Evolutionary conservation across 1,140 invertebrate genomes (phyloP).

Genomic region (Drosophila saltans): DNA sequence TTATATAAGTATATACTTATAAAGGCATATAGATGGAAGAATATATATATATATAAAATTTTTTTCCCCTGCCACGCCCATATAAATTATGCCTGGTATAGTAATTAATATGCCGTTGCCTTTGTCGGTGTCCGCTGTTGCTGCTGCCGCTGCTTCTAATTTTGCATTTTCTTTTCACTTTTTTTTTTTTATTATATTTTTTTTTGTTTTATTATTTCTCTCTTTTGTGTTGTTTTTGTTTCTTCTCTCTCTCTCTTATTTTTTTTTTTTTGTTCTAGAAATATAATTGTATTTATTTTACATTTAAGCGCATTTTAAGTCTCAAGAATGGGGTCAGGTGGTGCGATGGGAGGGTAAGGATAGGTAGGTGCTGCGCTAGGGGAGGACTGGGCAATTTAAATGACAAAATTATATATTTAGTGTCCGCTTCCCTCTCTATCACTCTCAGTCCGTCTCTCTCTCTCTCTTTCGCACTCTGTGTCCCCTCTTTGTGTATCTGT

Average conservation of each 20-base stretch:
- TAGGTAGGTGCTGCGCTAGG: neutral
- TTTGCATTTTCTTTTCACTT: constrained; percentile 63
- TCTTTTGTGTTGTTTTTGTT: constrained; percentile 34
- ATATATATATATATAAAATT: constrained; percentile 39
- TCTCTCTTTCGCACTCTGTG: neutral
- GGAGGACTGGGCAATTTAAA: constrained; percentile 68
- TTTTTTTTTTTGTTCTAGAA: constrained; percentile 40
- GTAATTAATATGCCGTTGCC: constrained; percentile 76
- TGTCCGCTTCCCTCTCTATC: constrained; percentile 29
- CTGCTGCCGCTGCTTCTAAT: constrained; percentile 44
- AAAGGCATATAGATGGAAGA: constrained; percentile 22
- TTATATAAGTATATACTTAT: constrained; percentile 55
- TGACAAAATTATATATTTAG: constrained; percentile 81
- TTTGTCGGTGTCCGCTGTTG: constrained; percentile 30
- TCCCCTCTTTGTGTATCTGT: constrained; percentile 7
- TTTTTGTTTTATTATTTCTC: neutral
- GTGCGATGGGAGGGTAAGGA: constrained; percentile 12
- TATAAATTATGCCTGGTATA: constrained; percentile 73
- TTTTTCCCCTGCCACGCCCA: constrained; percentile 58
- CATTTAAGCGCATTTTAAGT: constrained; percentile 80
- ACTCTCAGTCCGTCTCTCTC: neutral
- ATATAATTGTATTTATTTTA: constrained; percentile 82
- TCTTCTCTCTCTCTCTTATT: constrained; percentile 27
- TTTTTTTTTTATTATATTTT: constrained; percentile 22
- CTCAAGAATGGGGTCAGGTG: constrained; percentile 58